A percentile compares a stretch with the other conserved stretches of the same genome.
Evolutionary conservation across 2,888 invertebrate genomes (phyloP).

Genomic region (Chouioia cunea): DNA sequence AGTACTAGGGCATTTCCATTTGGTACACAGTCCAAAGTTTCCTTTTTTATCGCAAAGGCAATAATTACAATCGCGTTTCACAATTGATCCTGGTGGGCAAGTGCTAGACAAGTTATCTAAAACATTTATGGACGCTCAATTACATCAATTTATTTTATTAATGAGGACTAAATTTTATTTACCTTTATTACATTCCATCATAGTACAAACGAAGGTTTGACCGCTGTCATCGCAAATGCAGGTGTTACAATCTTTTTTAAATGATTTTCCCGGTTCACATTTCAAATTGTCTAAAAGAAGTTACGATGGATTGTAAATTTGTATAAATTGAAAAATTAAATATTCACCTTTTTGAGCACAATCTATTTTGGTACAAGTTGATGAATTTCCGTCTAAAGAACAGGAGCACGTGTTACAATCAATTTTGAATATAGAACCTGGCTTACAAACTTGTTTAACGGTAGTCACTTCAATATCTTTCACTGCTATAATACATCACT

Average conservation of each 20-base stretch:
- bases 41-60: slow-evolving; percentile 1
- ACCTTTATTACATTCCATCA: too few species aligned
- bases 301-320: background rate
- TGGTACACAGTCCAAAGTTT: background rate
- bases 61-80: slow-evolving; percentile 8
- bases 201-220: too few species aligned
- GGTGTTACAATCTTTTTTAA: slow-evolving; percentile 8
- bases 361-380: background rate
- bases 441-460: slow-evolving; percentile 1
- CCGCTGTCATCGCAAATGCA: background rate
- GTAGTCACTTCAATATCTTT: background rate
- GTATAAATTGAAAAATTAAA: background rate
- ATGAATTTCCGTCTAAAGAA: background rate
- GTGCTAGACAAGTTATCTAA: background rate
- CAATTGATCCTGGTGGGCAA: background rate
- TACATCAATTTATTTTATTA: too few species aligned
- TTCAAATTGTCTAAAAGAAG: background rate
- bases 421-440: slow-evolving; percentile 10
- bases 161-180: too few species aligned
- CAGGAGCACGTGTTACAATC: slow-evolving; percentile 12
- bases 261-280: background rate
- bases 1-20: too few species aligned
- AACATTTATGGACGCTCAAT: background rate
- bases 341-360: background rate
- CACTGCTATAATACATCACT: too few species aligned